Evolutionary conservation across 2,113 vertebrate species (phyloP).

Genomic region (Oncorhynchus keta): DNA sequence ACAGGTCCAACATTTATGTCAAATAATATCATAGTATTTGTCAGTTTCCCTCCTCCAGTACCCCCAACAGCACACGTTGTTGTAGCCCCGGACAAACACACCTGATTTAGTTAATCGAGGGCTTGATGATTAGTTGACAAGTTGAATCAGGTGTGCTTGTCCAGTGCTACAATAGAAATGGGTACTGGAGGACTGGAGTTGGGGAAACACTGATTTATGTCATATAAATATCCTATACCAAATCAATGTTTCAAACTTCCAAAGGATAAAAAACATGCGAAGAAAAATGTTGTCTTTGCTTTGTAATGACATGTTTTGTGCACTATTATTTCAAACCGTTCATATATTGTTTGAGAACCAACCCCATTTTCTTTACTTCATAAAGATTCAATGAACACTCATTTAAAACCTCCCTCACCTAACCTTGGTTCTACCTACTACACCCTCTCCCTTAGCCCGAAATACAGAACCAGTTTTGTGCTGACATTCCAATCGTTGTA

Average conservation of each 20-base stretch:
- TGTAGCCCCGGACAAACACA: no score
- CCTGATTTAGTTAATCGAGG: no score
- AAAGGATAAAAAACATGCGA: constrained; percentile 10
- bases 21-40: constrained; percentile 34
- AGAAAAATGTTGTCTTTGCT: constrained; percentile 34
- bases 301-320: constrained; percentile 22
- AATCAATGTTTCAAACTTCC: constrained; percentile 30
- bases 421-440: not conserved
- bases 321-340: constrained; percentile 9
- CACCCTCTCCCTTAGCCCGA: not conserved
- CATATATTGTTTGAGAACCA: constrained; percentile 19
- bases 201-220: constrained; percentile 27
- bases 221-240: constrained; percentile 47
- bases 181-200: no score
- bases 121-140: no score
- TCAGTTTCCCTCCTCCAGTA: no score
- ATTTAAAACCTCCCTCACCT: constrained; percentile 13
- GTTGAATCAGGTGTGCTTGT: no score
- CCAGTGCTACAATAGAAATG: no score
- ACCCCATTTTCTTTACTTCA: constrained; percentile 21
- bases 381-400: not conserved
- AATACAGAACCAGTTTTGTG: no score
- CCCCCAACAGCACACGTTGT: no score
- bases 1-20: constrained; percentile 39
- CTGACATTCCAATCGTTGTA: no score